Evolutionary conservation across 2,113 vertebrate genomes (phyloP).

Genomic region (Tragelaphus imberbis): DNA sequence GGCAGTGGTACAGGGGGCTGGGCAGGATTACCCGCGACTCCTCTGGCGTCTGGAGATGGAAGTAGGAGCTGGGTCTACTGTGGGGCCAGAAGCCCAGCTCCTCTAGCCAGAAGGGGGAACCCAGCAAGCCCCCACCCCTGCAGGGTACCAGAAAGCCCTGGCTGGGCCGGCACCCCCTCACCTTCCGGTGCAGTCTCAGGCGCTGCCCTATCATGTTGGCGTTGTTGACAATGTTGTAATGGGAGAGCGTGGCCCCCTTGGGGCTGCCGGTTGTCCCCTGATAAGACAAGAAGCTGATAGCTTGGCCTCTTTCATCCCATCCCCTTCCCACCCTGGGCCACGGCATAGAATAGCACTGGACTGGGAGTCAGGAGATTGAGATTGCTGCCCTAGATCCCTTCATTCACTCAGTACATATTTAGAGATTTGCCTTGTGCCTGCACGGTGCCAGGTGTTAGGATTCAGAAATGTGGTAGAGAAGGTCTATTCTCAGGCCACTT

Average conservation of each 20-base stretch:
- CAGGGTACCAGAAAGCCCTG: not conserved
- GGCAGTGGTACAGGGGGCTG: conserved; percentile 91
- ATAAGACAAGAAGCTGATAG: conserved; percentile 35
- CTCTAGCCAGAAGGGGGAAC: not conserved
- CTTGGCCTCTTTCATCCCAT: not conserved
- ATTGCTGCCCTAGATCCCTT: not conserved
- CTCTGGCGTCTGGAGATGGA: conserved; percentile 72
- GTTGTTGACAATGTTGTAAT: conserved; percentile 95
- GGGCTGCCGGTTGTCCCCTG: conserved; percentile 94
- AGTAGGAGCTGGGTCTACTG: not conserved
- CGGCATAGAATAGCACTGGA: not conserved
- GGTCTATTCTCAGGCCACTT: not conserved
- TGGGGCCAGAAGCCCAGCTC: not conserved
- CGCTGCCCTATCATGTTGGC: conserved; percentile 81
- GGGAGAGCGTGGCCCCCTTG: conserved; percentile 92
- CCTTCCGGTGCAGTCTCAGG: conserved; percentile 79
- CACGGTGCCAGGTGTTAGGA: not conserved
- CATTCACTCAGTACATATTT: not conserved
- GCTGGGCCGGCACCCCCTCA: conserved; percentile 61
- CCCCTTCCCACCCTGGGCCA: not conserved
- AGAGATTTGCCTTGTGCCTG: not conserved
- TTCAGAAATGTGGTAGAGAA: not conserved
- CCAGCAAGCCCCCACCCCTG: not conserved
- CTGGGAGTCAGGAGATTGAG: not conserved
- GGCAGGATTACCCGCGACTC: conserved; percentile 79